phyloP scores from a whole-genome alignment of 1,140 invertebrate genomes.

The Brachionus paranguensis region DNA sequence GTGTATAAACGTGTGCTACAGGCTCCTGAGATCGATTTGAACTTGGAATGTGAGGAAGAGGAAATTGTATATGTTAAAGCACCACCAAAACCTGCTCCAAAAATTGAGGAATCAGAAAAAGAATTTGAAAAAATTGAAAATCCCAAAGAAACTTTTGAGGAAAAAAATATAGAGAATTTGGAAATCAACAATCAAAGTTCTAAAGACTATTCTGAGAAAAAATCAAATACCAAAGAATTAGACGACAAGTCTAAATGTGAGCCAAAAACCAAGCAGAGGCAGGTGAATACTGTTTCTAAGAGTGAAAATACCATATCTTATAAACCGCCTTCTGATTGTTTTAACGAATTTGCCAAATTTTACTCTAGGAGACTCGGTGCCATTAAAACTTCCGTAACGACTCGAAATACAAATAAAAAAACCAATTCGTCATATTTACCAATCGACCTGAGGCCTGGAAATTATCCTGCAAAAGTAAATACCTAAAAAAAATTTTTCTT shows the following conservation, averaged over 20 bases:
- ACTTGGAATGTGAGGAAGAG: conserved; percentile 33
- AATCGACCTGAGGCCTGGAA: conserved; percentile 1
- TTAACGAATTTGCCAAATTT: conserved; percentile 6
- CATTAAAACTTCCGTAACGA: neutral
- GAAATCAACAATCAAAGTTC: neutral
- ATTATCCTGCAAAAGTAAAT: conserved; percentile 18
- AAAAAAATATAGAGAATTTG: neutral
- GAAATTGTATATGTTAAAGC: conserved; percentile 22
- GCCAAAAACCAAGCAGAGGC: neutral
- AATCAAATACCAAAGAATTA: neutral
- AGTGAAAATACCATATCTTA: neutral
- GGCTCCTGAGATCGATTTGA: conserved; percentile 23
- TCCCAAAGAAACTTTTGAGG: neutral
- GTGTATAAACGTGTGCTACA: conserved; percentile 25
- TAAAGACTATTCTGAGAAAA: too few species aligned
- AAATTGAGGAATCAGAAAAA: neutral
- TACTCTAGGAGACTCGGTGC: conserved; percentile 33
- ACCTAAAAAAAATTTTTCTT: neutral
- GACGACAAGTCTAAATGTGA: neutral
- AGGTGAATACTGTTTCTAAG: neutral
- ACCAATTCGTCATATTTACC: neutral
- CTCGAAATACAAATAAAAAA: conserved; percentile 6
- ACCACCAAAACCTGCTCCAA: neutral
- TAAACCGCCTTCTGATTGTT: neutral
- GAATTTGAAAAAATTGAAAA: neutral